Evolutionary conservation across 2,888 invertebrate genomes (phyloP), one percentile per base, ranked within the genome.

Genomic region (Conomelus anceps): DNA sequence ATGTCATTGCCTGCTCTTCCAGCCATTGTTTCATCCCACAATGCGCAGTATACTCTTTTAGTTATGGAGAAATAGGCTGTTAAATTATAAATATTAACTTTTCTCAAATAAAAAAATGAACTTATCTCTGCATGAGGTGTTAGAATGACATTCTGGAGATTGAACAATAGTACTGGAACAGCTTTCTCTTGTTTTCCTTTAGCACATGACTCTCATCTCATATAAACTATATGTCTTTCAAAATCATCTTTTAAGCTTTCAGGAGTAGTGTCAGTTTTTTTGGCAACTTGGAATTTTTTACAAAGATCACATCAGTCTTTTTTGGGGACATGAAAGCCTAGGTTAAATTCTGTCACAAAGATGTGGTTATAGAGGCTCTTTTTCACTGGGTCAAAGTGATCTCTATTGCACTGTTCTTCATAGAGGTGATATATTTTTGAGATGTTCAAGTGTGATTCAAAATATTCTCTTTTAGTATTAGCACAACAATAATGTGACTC

Each of bases 1-100:
- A 22, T 85, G 9, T 85, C 88, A 22, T 88, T 88, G 6, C 88
- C 88, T 84, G 88, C n/a, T 63, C 85, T 23, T 22, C 85, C 88
- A 13, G 85, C 22, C 85, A 88, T 85, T 17, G 23, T 88, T 24
- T 88, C 85, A 20, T 63, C 20, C 88, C 88, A 86, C 23, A 86
- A n/a, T 86, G 86, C 86, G 17, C 84, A 84, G 13, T 84, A 84
- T 7, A 84, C 41, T 17, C 13, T 41, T 41, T 41, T 41, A 17
- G 41, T 41, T 17, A 41, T 17, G 17, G 41, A 17, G 13, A 84
- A 84, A 22, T 84, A 84, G 4, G 84, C 84, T 84, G 84, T 84
- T 84, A 85, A 22, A 22, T 85, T 85, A 85, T 85, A 85, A 1
- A 85, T 11, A 6, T 22, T 85, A 3, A 85, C 17, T 85, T 85